phyloP scores from a whole-genome alignment of 2,888 invertebrate species.

The Cyaniris semiargus region DNA sequence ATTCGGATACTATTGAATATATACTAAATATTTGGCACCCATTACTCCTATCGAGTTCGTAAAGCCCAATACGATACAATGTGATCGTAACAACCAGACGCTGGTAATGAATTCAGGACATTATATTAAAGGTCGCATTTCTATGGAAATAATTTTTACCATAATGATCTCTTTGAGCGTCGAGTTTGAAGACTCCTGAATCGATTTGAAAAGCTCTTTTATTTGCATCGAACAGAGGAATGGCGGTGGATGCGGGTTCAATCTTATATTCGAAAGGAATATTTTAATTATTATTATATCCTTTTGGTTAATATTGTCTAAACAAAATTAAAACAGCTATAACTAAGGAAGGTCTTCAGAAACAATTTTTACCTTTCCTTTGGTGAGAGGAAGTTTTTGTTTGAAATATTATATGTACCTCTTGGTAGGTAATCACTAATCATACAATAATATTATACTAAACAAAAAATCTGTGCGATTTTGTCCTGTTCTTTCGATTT shows the following conservation, averaged over 20 bases:
- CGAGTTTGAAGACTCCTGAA: slow-evolving; percentile 61
- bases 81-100: slow-evolving; percentile 19
- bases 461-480: no score
- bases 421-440: no score
- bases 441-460: no score
- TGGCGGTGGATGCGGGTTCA: slow-evolving; percentile 40
- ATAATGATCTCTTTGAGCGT: slow-evolving; percentile 64
- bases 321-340: background rate
- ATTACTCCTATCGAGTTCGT: background rate
- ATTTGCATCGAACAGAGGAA: slow-evolving; percentile 67
- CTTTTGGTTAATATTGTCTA: background rate
- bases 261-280: slow-evolving; percentile 26
- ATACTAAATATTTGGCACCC: background rate
- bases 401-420: no score
- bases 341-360: no score
- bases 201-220: slow-evolving; percentile 59
- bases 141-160: slow-evolving; percentile 55
- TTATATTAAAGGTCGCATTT: slow-evolving; percentile 48
- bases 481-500: no score
- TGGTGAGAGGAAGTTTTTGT: no score
- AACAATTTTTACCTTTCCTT: no score
- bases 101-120: slow-evolving; percentile 42
- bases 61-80: slow-evolving; percentile 11
- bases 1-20: background rate
- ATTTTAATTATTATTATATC: slow-evolving; percentile 28